Base-by-base conservation (phyloP, 2,888 invertebrate species). In the Lordiphosa fenestrarum region DNA sequence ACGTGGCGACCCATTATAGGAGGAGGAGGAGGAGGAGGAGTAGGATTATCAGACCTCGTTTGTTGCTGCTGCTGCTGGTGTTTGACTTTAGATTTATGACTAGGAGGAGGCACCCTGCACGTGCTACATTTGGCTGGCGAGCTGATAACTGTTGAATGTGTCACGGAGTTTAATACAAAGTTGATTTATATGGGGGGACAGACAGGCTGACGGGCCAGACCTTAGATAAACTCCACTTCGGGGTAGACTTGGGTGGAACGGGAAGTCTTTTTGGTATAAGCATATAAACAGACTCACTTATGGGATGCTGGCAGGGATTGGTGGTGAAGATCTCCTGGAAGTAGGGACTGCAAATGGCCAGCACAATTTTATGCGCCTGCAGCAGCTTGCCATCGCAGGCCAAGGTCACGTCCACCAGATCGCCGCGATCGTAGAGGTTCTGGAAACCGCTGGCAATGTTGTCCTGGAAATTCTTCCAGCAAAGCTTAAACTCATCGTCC, bases 271-370 rank as follows among this genome's bases (percentile, higher is more conserved):
- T 2, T 1, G 2, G 15, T 15, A 15, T 15, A n/a, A n/a, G n/a
- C n/a, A 15, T 6, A 10, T 6, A 47, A 13, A 6, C 9, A 19
- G 73, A 90, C 90, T 90, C 73, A 90, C 90, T 90, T 72, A 90
- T 90, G 42, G 90, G 90, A 86, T 90, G 90, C 71, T 89, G 88
- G 80, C 90, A 90, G 48, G 90, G 90, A 86, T 90, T 90, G 46
- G 89, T 89, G 37, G 88, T 89, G 75, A 88, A 90, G 84, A 88
- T 90, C 73, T 90, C 90, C 66, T 90, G 90, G 71, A 91, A 91
- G 74, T 91, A 91, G 2, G 90, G 90, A 71, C 90, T 90, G 68
- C 91, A 91, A 49, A 91, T 91, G 12, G 91, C 91, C 66, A 91
- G 81, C 13, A 91, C 91, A 48, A 91, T 89, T 84, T 91, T 90